Evolutionary conservation across 2,113 vertebrate genomes (phyloP).

Genomic region (Choloepus hoffmanni): DNA sequence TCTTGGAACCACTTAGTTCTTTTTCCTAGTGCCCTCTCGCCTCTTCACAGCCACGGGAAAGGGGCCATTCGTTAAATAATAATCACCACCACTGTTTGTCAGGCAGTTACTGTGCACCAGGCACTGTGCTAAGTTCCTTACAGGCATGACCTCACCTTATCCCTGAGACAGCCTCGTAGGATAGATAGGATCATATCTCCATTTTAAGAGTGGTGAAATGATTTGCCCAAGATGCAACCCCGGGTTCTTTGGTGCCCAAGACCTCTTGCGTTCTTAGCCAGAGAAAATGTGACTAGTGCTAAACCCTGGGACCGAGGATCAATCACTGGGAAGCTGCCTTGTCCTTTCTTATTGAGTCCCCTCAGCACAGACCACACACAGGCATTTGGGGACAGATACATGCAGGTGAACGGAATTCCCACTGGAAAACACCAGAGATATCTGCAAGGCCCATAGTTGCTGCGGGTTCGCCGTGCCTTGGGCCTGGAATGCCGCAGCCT

Average conservation of each 20-base stretch:
- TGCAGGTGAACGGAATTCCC: not conserved
- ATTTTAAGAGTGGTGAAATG: not conserved
- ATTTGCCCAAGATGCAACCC: not conserved
- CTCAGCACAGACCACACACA: not conserved
- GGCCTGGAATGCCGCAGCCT: not conserved
- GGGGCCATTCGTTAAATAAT: not conserved
- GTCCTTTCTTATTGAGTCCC: not conserved
- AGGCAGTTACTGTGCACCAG: not conserved
- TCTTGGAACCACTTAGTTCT: not conserved
- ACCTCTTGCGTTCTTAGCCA: not conserved
- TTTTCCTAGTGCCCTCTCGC: not conserved
- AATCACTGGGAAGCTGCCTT: not conserved
- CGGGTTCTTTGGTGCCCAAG: not conserved
- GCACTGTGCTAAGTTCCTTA: not conserved
- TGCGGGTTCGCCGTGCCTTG: not conserved
- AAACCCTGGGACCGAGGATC: not conserved
- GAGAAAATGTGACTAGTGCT: not conserved
- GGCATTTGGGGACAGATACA: not conserved
- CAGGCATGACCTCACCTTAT: rapidly evolving
- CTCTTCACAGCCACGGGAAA: constrained; percentile 29
- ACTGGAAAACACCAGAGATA: constrained; percentile 37
- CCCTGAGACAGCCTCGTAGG: not conserved
- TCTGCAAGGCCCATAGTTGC: no score
- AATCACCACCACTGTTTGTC: not conserved
- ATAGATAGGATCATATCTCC: not conserved